Percentiles rank a stretch among this genome's conserved stretches.
phyloP scores from a whole-genome alignment of 2,797 vertebrate species.

The Sebastes steindachneri region DNA sequence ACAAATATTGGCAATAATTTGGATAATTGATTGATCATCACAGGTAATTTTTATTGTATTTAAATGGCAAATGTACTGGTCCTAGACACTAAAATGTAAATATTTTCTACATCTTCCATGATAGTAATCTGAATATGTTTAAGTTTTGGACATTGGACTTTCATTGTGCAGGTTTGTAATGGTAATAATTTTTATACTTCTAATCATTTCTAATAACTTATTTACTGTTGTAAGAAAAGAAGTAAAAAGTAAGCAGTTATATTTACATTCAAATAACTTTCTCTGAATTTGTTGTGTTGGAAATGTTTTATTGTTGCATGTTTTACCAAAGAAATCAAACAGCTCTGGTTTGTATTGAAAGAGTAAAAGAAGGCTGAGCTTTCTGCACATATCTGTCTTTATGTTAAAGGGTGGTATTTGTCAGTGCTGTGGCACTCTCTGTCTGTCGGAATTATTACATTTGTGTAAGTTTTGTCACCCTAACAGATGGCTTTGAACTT shows the following conservation, averaged over 20 bases:
- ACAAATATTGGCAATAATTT: too few species aligned
- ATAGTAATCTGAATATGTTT: background rate
- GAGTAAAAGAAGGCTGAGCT: conserved; percentile 12
- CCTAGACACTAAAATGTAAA: too few species aligned
- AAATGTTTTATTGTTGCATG: background rate
- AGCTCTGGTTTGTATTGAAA: background rate
- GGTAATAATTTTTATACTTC: background rate
- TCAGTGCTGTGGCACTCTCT: conserved; percentile 2
- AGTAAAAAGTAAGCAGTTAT: too few species aligned
- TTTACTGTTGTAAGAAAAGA: background rate
- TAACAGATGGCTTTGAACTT: conserved; percentile 58
- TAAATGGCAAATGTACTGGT: background rate
- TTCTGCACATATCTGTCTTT: conserved; percentile 26
- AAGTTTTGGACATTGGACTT: background rate
- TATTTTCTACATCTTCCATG: background rate
- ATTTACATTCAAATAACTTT: background rate
- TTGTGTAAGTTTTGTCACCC: conserved; percentile 48
- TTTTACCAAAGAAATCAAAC: conserved; percentile 5
- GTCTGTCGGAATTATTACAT: conserved; percentile 36
- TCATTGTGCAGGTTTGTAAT: background rate
- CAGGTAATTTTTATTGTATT: background rate
- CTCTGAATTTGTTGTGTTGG: background rate
- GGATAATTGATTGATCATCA: background rate
- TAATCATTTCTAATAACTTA: background rate
- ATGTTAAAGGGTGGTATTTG: conserved; percentile 15